These are phyloP conservation scores for Hypomesus transpacificus DNA, from an alignment of 2,113 vertebrate genomes.

Conservation along the genomic window DNA sequence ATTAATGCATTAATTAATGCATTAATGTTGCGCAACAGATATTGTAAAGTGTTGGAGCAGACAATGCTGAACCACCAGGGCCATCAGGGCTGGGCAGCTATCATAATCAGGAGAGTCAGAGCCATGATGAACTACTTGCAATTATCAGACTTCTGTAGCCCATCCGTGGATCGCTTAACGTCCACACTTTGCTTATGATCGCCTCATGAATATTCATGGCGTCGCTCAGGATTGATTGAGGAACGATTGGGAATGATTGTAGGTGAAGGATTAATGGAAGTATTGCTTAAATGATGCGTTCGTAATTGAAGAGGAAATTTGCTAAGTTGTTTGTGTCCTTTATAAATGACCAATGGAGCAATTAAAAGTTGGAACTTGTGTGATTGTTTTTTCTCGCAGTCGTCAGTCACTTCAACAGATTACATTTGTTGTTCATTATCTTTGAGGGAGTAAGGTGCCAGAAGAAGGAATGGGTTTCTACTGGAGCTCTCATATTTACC, in stretches of 20 bases:
- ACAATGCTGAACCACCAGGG: conserved; percentile 14
- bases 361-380: not conserved
- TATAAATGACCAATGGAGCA: too few species aligned
- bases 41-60: not conserved
- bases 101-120: conserved; percentile 27
- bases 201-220: conserved; percentile 39
- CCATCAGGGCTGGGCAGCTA: conserved; percentile 13
- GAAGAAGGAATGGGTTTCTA: too few species aligned
- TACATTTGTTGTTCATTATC: too few species aligned
- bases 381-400: not conserved
- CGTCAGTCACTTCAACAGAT: too few species aligned
- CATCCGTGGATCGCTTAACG: conserved; percentile 23
- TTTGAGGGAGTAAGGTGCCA: too few species aligned
- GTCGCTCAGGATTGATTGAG: conserved; percentile 24
- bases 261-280: conserved; percentile 33
- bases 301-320: too few species aligned
- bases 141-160: conserved; percentile 29
- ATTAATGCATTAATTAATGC: too few species aligned
- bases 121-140: conserved; percentile 46
- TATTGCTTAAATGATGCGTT: too few species aligned
- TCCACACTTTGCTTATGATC: conserved; percentile 35
- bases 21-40: conserved; percentile 43
- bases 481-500: not conserved
- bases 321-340: too few species aligned
- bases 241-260: conserved; percentile 1